Evolutionary conservation across 2,888 invertebrate species (phyloP).

Genomic region (Macropis europaea): DNA sequence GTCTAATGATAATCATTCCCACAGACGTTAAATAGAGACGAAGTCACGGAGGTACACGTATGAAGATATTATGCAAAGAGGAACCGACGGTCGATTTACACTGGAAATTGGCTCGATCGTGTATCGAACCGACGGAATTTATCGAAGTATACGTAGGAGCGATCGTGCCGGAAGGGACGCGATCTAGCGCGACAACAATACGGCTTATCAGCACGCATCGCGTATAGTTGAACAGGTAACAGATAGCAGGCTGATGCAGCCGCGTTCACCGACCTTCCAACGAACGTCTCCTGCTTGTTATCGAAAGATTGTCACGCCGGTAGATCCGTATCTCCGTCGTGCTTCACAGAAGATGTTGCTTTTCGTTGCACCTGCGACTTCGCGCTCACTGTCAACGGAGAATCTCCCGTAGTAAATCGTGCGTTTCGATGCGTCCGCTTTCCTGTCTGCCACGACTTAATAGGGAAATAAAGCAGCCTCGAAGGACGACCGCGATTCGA

Average conservation of each 20-base stretch:
- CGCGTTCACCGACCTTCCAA: conserved; percentile 29
- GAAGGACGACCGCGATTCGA: background rate
- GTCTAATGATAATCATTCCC: too few species aligned
- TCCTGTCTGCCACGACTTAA: conserved; percentile 12
- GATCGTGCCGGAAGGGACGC: conserved; percentile 50
- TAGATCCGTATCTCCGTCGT: conserved; percentile 57
- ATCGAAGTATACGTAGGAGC: conserved; percentile 6
- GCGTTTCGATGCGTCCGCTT: conserved; percentile 6
- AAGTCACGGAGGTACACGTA: background rate
- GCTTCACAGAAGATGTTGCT: conserved; percentile 27
- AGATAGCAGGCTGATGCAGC: conserved; percentile 23
- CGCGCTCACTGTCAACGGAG: conserved; percentile 6
- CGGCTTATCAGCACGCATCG: conserved; percentile 52
- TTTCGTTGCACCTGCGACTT: conserved; percentile 39
- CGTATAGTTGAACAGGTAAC: conserved; percentile 29
- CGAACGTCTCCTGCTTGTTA: conserved; percentile 46
- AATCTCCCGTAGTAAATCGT: conserved; percentile 29
- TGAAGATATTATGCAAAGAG: conserved; percentile 48
- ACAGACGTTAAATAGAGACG: background rate
- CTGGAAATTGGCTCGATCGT: conserved; percentile 8
- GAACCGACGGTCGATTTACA: conserved; percentile 18
- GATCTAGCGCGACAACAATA: conserved; percentile 30
- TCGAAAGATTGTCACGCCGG: conserved; percentile 54
- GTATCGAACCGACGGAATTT: conserved; percentile 34
- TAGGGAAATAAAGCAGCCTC: conserved; percentile 40